These are phyloP conservation scores for Lutjanus argentimaculatus DNA, from an alignment of 2,797 vertebrate species.

Conservation along the genomic window DNA sequence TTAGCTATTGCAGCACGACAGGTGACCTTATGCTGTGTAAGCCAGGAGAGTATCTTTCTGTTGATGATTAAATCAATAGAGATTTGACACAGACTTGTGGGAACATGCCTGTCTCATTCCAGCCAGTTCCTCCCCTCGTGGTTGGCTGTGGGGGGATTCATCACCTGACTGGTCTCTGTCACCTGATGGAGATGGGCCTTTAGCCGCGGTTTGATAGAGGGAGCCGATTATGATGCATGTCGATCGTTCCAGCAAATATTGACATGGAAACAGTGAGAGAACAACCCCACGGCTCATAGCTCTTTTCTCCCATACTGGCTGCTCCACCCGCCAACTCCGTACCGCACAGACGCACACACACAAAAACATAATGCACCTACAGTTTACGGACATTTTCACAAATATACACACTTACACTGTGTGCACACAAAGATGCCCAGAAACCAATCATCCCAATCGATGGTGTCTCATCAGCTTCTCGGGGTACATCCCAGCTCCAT, in stretches of 20 bases:
- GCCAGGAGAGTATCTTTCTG: constrained; percentile 94
- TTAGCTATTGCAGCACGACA: constrained; percentile 45
- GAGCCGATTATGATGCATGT: constrained; percentile 94
- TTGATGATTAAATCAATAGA: constrained; percentile 99
- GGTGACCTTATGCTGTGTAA: constrained; percentile 90
- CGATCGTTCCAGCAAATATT: constrained; percentile 91
- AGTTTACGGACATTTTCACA: constrained; percentile 51
- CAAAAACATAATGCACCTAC: constrained; percentile 34
- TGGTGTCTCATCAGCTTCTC: constrained; percentile 55
- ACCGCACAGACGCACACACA: constrained; percentile 34
- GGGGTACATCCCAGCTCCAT: constrained; percentile 41
- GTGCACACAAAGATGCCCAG: constrained; percentile 40
- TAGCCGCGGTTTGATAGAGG: constrained; percentile 91
- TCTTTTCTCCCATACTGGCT: constrained; percentile 61
- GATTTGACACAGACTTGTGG: constrained; percentile 96
- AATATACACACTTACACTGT: constrained; percentile 41
- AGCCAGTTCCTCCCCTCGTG: constrained; percentile 91
- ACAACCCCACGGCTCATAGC: constrained; percentile 84
- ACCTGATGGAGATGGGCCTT: constrained; percentile 94
- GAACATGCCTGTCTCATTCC: constrained; percentile 95
- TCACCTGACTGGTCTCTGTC: constrained; percentile 93
- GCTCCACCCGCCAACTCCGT: constrained; percentile 49
- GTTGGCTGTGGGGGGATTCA: constrained; percentile 89
- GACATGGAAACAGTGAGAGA: constrained; percentile 87
- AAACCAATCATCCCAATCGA: constrained; percentile 67